These are phyloP conservation scores for Ptilorrhoa leucosticta DNA, from an alignment of 2,113 vertebrate species.

Conservation along the genomic window DNA sequence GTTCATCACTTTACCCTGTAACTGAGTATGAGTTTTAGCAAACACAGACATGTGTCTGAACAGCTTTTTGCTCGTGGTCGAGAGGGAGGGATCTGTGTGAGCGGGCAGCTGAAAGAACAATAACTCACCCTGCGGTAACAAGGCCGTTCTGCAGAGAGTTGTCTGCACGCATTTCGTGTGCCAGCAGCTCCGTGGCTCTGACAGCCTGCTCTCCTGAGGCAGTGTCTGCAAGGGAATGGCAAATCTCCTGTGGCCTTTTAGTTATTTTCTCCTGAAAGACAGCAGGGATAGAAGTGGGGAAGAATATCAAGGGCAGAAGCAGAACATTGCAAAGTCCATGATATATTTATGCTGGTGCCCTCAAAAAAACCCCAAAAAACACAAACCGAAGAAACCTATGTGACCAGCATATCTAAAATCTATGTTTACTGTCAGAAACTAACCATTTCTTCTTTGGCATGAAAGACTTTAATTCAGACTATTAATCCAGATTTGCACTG, in stretches of 20 bases:
- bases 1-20: neutral
- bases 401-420: neutral
- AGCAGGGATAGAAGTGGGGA: neutral
- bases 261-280: neutral
- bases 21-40: neutral
- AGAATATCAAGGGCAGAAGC: neutral
- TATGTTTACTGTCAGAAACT: neutral
- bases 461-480: slow-evolving; percentile 33
- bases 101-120: neutral
- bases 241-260: neutral
- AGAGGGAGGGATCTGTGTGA: neutral
- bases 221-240: neutral
- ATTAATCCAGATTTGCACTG: slow-evolving; percentile 53
- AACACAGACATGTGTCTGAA: neutral
- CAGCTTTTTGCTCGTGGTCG: neutral
- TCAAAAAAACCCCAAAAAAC: neutral
- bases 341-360: neutral
- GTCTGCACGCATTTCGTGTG: neutral
- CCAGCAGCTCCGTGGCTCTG: neutral
- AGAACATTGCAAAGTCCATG: neutral
- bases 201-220: neutral
- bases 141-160: neutral
- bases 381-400: too few relatives aligned
- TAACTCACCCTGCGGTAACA: neutral
- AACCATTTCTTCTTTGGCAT: neutral